Evolutionary conservation across 2,113 vertebrate species (phyloP).

Genomic region (Conger conger): DNA sequence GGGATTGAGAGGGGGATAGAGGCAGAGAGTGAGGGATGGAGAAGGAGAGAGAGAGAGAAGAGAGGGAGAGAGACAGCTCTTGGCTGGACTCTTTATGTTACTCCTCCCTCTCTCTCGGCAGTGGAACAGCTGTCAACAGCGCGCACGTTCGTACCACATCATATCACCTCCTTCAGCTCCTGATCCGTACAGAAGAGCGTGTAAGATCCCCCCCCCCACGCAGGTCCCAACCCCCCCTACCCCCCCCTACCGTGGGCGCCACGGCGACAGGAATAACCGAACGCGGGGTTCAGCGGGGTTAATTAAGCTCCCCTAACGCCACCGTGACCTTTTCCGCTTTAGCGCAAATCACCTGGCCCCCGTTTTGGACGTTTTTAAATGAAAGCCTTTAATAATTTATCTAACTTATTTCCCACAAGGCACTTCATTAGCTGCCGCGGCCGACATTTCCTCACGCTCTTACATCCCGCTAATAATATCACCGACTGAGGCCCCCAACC

Average conservation of each 20-base stretch:
- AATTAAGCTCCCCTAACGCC: slow-evolving; percentile 75
- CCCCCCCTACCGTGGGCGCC: background rate
- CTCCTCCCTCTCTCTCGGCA: background rate
- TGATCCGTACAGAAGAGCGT: background rate
- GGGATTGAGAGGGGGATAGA: background rate
- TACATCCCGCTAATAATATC: slow-evolving; percentile 63
- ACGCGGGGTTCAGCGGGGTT: slow-evolving; percentile 70
- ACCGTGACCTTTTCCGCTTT: slow-evolving; percentile 68
- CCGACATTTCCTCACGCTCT: slow-evolving; percentile 62
- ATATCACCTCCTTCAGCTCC: slow-evolving; percentile 27
- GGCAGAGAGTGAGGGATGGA: background rate
- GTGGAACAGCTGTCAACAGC: slow-evolving; percentile 44
- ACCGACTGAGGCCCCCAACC: slow-evolving; percentile 48
- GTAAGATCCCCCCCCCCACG: background rate
- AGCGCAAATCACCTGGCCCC: slow-evolving; percentile 58
- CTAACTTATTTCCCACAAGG: slow-evolving; percentile 72
- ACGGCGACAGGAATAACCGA: slow-evolving; percentile 70
- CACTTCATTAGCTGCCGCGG: slow-evolving; percentile 69
- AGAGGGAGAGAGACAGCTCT: slow-evolving; percentile 4
- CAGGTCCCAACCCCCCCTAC: background rate
- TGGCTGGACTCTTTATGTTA: background rate
- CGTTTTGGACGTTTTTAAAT: slow-evolving; percentile 74
- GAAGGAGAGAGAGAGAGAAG: background rate
- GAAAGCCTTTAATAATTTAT: slow-evolving; percentile 80
- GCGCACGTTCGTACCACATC: slow-evolving; percentile 38